A percentile compares a stretch with the other conserved stretches of the same genome.
Conservation (phyloP, 2,113 vertebrate genomes). For the Charina bottae region DNA sequence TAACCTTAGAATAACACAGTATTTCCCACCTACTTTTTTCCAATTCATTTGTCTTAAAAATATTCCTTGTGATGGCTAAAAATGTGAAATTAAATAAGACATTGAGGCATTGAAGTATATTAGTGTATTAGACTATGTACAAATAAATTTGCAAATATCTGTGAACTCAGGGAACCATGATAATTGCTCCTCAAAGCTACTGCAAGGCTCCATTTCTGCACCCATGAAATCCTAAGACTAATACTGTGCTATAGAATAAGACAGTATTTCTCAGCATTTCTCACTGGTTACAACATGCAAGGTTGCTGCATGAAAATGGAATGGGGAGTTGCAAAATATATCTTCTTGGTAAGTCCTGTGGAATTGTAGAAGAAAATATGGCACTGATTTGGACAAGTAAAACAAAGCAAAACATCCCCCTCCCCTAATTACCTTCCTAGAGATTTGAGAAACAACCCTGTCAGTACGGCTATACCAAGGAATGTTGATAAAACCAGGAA, state of each 20-base stretch:
- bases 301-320: background rate
- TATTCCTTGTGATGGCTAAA: background rate
- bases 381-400: background rate
- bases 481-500: background rate
- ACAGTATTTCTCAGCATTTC: background rate
- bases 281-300: background rate
- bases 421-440: background rate
- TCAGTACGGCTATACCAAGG: background rate
- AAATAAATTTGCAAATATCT: background rate
- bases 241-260: background rate
- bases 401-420: background rate
- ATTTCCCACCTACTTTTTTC: conserved; percentile 3
- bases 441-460: background rate
- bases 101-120: background rate
- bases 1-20: background rate
- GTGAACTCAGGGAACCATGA: background rate
- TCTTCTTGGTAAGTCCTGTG: background rate
- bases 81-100: background rate
- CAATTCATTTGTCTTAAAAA: background rate
- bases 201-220: background rate
- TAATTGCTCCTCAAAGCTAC: background rate
- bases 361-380: background rate
- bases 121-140: background rate
- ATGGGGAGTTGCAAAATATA: background rate
- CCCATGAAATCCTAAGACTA: background rate